Conservation (phyloP, 2,888 invertebrate species). For the Harmothoe impar region DNA sequence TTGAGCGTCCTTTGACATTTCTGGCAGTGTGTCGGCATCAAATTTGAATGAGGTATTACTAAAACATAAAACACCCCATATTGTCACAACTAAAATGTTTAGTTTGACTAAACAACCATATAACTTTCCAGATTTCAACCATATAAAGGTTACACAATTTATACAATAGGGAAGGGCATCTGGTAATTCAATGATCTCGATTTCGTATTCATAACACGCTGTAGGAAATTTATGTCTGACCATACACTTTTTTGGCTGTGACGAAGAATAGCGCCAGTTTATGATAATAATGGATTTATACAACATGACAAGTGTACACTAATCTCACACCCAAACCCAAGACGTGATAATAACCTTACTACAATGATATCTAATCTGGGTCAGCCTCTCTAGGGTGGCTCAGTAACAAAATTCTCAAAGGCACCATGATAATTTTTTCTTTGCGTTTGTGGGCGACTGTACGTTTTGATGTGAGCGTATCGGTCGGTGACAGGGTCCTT, state of each 20-base stretch:
- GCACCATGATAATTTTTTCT: slow-evolving; percentile 28
- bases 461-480: slow-evolving; percentile 45
- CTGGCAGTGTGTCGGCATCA: neutral
- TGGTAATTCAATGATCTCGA: neutral
- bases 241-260: neutral
- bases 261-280: neutral
- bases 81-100: slow-evolving; percentile 14
- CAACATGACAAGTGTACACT: too few relatives aligned
- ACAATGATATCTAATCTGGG: neutral
- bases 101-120: slow-evolving; percentile 20
- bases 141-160: neutral
- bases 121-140: neutral
- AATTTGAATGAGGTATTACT: neutral
- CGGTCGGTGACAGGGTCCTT: neutral
- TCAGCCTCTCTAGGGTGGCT: neutral
- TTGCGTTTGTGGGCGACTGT: neutral
- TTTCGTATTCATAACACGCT: neutral
- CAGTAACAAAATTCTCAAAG: neutral
- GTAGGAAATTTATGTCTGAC: neutral
- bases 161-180: neutral
- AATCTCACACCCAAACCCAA: too few relatives aligned
- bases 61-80: neutral
- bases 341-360: too few relatives aligned
- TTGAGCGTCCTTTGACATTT: neutral
- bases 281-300: neutral